Evolutionary conservation across 2,113 vertebrate genomes (phyloP), one percentile per base, ranked within the genome.

Genomic region (Pyrgilauda ruficollis): DNA sequence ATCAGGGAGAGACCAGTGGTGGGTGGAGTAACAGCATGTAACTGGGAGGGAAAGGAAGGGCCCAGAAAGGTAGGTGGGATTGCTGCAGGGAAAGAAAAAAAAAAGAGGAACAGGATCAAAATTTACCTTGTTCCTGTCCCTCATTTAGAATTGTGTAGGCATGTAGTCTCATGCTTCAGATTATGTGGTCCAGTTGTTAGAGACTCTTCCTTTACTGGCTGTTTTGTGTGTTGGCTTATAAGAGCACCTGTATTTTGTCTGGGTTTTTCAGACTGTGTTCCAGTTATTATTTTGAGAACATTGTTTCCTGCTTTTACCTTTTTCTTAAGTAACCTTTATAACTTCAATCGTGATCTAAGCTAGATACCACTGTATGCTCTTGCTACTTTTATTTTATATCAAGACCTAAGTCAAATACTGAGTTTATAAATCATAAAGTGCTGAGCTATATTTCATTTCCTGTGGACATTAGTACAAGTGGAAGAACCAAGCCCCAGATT

Each of bases 171-270:
- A 96, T 76, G 96, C 92, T 96, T 93, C 19, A 37, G 69, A 64
- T 89, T 78, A 87, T 93, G 56, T 76, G 80, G 90, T 81, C 91
- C 95, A 87, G 58, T 82, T 92, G 59, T 87, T 85, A 76, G 74
- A 96, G 66, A n/a, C 85, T 95, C 31, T 91, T 96, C 64, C 61
- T 93, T 81, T 87, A 52, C 92, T 90, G 91, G 53, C 94, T 97
- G 61, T 69, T 72, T 84, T 90, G 19, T 56, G 30, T 82, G 73
- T 96, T 97, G 95, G 92, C 90, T 93, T 95, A 16, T 61, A 81
- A 72, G 37, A 93, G 64, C 90, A 96, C 92, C 93, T 96, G 88
- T 97, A 96, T 96, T 96, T 96, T 96, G 96, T 96, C 96, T 97
- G 92, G 73, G 8, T 84, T 96, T 96, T 93, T 75, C 61, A 91